Conservation (phyloP, 2,888 invertebrate species). For the Meloe dianella region DNA sequence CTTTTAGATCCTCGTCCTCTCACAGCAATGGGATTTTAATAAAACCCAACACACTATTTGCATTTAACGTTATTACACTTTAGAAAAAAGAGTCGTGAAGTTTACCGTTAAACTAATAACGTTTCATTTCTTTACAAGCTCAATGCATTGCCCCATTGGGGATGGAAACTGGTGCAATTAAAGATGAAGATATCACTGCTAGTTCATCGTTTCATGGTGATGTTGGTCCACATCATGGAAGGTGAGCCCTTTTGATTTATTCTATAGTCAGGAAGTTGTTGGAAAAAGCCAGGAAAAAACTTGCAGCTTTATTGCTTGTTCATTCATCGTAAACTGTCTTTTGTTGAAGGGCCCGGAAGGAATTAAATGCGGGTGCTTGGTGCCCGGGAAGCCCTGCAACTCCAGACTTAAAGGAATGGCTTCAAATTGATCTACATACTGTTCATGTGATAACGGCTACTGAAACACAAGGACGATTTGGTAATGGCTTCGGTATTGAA, state of each 20-base stretch:
- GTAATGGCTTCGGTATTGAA: conserved; percentile 89
- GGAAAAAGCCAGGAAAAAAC: background rate
- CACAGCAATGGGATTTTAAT: conserved; percentile 38
- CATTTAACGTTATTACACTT: conserved; percentile 46
- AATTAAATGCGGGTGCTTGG: conserved; percentile 89
- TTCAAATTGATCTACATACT: conserved; percentile 79
- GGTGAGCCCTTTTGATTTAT: conserved; percentile 63
- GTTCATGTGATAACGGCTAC: conserved; percentile 83
- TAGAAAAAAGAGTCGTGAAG: background rate
- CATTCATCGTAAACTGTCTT: background rate
- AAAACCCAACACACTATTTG: conserved; percentile 43
- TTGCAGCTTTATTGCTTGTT: background rate
- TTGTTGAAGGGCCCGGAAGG: conserved; percentile 76
- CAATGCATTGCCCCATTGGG: conserved; percentile 83
- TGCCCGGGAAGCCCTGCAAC: conserved; percentile 85
- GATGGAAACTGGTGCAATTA: conserved; percentile 83
- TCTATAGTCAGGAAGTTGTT: conserved; percentile 60
- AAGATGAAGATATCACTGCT: conserved; percentile 80
- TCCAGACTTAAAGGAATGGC: conserved; percentile 77
- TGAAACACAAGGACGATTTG: conserved; percentile 87
- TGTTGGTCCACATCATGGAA: conserved; percentile 85
- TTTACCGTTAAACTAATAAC: conserved; percentile 16
- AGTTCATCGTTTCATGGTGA: conserved; percentile 84
- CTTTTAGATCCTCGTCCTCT: conserved; percentile 33
- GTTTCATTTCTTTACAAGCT: conserved; percentile 55